Evolutionary conservation across 2,888 invertebrate genomes (phyloP).

Genomic region (Lepidocyrtinus sp.): DNA sequence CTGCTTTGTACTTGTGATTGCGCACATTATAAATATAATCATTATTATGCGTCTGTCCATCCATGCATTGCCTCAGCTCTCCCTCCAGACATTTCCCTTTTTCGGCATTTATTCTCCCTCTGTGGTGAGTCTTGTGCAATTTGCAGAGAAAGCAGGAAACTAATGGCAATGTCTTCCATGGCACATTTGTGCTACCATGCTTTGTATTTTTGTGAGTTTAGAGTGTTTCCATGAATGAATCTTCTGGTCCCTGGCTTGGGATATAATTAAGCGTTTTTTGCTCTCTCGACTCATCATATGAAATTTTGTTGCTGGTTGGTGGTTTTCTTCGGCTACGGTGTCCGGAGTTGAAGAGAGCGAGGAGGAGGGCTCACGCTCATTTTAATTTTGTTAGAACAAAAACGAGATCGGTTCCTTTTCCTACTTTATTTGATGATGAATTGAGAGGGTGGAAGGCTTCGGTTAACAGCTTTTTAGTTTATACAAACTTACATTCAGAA

Average conservation of each 20-base stretch:
- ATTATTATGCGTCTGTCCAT: constrained; percentile 7
- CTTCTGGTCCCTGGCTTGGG: neutral
- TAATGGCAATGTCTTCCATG: constrained; percentile 58
- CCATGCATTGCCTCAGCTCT: neutral
- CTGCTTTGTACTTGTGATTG: constrained; percentile 42
- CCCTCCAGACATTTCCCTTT: neutral
- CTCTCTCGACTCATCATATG: constrained; percentile 39
- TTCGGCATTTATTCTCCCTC: neutral
- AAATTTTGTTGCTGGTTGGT: constrained; percentile 57
- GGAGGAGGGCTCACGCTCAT: neutral
- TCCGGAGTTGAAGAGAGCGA: neutral
- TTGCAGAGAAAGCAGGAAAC: constrained; percentile 54
- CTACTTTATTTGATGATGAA: constrained; percentile 41
- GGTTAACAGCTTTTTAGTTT: constrained; percentile 21
- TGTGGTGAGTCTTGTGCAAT: constrained; percentile 38
- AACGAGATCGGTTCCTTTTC: constrained; percentile 23
- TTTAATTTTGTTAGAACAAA: neutral
- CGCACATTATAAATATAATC: neutral
- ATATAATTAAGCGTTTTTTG: constrained; percentile 56
- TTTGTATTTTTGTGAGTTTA: neutral
- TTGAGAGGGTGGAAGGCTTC: constrained; percentile 42
- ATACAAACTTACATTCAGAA: constrained; percentile 39
- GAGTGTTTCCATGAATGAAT: neutral
- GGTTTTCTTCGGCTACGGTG: constrained; percentile 46
- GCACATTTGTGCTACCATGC: constrained; percentile 51